Evolutionary conservation across 2,888 invertebrate genomes (phyloP), one percentile per base, ranked within the genome.

Genomic region (Drosophila demipolita): DNA sequence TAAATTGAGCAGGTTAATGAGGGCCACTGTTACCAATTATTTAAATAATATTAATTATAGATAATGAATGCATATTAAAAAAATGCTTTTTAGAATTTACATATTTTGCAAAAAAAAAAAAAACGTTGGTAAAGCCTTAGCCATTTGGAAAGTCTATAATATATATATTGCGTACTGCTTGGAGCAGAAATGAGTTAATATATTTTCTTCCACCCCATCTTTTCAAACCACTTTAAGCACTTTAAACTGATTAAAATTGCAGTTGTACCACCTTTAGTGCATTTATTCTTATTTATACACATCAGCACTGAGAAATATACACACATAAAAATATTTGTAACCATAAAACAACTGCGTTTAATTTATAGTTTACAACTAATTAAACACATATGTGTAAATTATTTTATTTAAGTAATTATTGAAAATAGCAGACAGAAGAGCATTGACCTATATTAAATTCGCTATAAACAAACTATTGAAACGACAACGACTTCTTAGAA

Each of bases 11-110:
- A 87, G 83, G 78, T 89, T 89, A 87, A 72, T 80, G 84, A 88
- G 82, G 89, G 82, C 83, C 90, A 88, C 75, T 74, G 71, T 87
- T 85, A 77, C n/a, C 29, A 76, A 75, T 81, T 79, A 64, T 81
- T 83, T 75, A 62, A 82, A 73, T 53, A 80, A 70, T 65, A 78
- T 72, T 76, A 66, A 83, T 63, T 74, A 73, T 59, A 73, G 52
- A 63, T 71, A 53, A 73, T 60, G 29, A 57, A 72, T 59, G 69
- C 78, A 69, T 75, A 81, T 66, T 66, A 68, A 45, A 59, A 67
- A 64, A 42, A 12, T 26, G 78, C 80, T 87, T 81, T 74, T 85
- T 82, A 79, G 71, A 82, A 78, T 59, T 69, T 58, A 20, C 60
- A 48, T 35, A 20, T 73, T 72, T 72, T 60, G 72, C 72, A 59